Evolutionary conservation across 2,888 invertebrate species (phyloP), one percentile per base, ranked within the genome.

Genomic region (Latrodectus elegans): DNA sequence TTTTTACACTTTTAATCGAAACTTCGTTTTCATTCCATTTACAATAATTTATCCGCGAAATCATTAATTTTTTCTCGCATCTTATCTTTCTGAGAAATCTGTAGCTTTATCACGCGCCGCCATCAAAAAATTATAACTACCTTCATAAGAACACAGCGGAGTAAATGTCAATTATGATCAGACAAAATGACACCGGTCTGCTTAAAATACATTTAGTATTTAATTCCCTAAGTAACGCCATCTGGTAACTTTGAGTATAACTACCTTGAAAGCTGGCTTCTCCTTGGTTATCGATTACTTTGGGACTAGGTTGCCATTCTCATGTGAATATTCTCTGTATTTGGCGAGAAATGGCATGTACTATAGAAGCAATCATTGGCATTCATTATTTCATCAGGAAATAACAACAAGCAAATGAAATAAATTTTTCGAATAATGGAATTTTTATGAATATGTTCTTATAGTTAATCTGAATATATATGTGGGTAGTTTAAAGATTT

Each of bases 131-230:
- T 60, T n/a, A n/a, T 60, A 60, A 60, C n/a, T 15, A 60, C 60
- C 60, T 15, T n/a, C 60, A n/a, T n/a, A n/a, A 60, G n/a, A 60
- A n/a, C 12, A n/a, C 60, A n/a, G n/a, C 60, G 60, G 60, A 60
- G 53, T 76, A 80, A 86, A 80, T 74, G 74, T 75, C 75, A 74
- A 73, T 78, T 84, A 78, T 75, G 14, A 74, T 74, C 73, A 65
- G 12, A 74, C 53, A 49, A 79, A 78, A 68, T 60, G 26, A 51
- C 85, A 74, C 60, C 60, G 38, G 22, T 52, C n/a, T 67, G 53
- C 52, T 79, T 70, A 68, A 79, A 79, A 85, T 80, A 80, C 75
- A 80, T 80, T 80, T 74, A 70, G 68, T 65, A 79, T 79, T 81
- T 70, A 85, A 75, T 75, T 75, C 79, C 51, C 65, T 55, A 70